These are phyloP conservation scores for Eupithecia centaureata DNA, from an alignment of 2,888 invertebrate species.

Conservation along the genomic window DNA sequence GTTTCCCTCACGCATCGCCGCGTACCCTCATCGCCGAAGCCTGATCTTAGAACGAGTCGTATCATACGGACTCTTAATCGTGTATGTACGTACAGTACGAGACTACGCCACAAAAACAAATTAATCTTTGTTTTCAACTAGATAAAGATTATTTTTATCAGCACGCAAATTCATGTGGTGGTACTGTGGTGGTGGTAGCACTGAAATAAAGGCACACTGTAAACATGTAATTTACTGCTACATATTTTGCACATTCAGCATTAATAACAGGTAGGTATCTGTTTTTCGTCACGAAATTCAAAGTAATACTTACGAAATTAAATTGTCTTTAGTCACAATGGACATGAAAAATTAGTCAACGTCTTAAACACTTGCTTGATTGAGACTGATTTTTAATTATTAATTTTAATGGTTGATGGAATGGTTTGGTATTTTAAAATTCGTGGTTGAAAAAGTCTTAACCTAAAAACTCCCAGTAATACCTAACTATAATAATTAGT, in stretches of 20 bases:
- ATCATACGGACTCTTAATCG: constrained; percentile 73
- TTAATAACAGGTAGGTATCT: not conserved
- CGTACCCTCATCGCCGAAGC: constrained; percentile 56
- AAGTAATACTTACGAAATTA: no score
- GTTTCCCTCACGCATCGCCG: constrained; percentile 66
- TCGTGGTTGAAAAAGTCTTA: no score
- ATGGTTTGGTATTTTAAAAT: no score
- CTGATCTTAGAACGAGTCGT: constrained; percentile 67
- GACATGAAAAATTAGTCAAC: no score
- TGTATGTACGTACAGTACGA: constrained; percentile 77
- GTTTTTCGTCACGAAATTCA: not conserved
- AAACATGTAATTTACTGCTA: not conserved
- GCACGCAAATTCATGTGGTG: constrained; percentile 2
- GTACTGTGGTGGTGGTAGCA: not conserved
- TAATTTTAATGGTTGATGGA: no score
- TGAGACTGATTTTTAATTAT: no score
- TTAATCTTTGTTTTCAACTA: not conserved
- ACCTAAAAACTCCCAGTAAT: no score
- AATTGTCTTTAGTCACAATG: no score
- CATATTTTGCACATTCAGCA: not conserved
- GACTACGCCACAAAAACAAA: not conserved
- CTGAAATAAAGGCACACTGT: not conserved
- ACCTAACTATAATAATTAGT: no score
- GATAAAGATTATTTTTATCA: constrained; percentile 1
- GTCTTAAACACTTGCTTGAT: no score